phyloP scores from a whole-genome alignment of 2,888 invertebrate genomes.

The Gryllus longicercus region DNA sequence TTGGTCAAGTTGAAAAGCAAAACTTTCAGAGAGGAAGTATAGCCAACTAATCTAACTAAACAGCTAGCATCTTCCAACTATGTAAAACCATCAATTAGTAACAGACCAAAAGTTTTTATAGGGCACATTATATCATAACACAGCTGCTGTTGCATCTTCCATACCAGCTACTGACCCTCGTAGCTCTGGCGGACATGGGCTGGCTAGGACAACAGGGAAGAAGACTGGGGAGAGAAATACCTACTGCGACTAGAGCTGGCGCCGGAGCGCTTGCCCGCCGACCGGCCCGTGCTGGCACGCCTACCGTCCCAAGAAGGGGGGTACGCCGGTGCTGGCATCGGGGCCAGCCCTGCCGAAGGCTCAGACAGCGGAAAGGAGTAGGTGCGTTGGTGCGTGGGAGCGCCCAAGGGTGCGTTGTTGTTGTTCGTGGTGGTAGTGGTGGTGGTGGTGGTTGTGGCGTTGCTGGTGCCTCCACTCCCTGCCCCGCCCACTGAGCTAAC shows the following conservation, averaged over 20 bases:
- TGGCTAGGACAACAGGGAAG: neutral
- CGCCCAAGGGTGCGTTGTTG: neutral
- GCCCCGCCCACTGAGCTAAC: constrained; percentile 29
- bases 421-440: neutral
- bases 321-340: neutral
- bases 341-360: constrained; percentile 31
- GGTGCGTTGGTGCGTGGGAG: constrained; percentile 40
- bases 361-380: constrained; percentile 41
- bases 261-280: constrained; percentile 26
- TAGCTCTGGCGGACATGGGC: neutral
- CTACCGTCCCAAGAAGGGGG: constrained; percentile 39
- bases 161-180: neutral
- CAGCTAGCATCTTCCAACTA: too few relatives aligned
- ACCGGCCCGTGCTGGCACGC: constrained; percentile 34
- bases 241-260: constrained; percentile 31
- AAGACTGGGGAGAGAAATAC: constrained; percentile 25
- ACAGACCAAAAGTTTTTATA: too few relatives aligned
- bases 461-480: constrained; percentile 21
- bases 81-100: too few relatives aligned
- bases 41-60: too few relatives aligned
- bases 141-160: too few relatives aligned
- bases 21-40: too few relatives aligned
- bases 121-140: too few relatives aligned
- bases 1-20: too few relatives aligned
- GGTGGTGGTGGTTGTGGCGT: neutral